Percentiles rank a stretch among this genome's conserved stretches.
Evolutionary conservation across 2,797 vertebrate species (phyloP).

Genomic region (Astyanax mexicanus): DNA sequence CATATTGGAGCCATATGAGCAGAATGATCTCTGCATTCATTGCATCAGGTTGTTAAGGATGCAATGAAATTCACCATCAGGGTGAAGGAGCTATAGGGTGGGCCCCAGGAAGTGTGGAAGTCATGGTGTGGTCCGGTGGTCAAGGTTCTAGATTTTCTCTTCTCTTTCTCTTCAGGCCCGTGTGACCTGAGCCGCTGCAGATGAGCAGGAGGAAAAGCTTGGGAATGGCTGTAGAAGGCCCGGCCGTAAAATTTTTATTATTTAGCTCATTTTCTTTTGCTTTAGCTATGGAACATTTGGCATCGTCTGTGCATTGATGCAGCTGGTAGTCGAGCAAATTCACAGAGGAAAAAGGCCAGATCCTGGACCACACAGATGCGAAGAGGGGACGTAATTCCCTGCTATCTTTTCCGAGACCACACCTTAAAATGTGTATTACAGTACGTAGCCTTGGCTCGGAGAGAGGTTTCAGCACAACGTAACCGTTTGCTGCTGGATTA

Average conservation of each 20-base stretch:
- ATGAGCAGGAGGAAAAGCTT: slow-evolving; percentile 19
- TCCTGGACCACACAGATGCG: slow-evolving; percentile 47
- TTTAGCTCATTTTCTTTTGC: slow-evolving; percentile 8
- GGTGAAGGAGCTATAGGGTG: neutral
- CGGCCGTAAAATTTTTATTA: slow-evolving; percentile 32
- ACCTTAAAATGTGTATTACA: slow-evolving; percentile 9
- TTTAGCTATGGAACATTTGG: slow-evolving; percentile 51
- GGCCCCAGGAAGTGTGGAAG: slow-evolving; percentile 4
- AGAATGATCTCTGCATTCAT: neutral
- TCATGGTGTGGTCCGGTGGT: slow-evolving; percentile 19
- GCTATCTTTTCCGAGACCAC: neutral
- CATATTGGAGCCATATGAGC: slow-evolving; percentile 27
- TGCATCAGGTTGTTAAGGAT: slow-evolving; percentile 11
- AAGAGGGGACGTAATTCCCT: slow-evolving; percentile 25
- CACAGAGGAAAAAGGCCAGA: slow-evolving; percentile 34
- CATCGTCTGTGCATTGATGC: slow-evolving; percentile 33
- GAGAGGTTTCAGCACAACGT: neutral
- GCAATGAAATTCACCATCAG: neutral
- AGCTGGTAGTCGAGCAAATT: slow-evolving; percentile 37
- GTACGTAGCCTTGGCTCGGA: slow-evolving; percentile 3
- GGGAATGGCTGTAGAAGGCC: slow-evolving; percentile 18
- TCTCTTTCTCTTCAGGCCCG: slow-evolving; percentile 17
- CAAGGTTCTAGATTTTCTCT: slow-evolving; percentile 15
- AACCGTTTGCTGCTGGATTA: neutral
- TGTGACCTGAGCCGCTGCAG: slow-evolving; percentile 35